Evolutionary conservation across 2,113 vertebrate species (phyloP), one percentile per base, ranked within the genome.

Genomic region (Oenanthe oenanthe): DNA sequence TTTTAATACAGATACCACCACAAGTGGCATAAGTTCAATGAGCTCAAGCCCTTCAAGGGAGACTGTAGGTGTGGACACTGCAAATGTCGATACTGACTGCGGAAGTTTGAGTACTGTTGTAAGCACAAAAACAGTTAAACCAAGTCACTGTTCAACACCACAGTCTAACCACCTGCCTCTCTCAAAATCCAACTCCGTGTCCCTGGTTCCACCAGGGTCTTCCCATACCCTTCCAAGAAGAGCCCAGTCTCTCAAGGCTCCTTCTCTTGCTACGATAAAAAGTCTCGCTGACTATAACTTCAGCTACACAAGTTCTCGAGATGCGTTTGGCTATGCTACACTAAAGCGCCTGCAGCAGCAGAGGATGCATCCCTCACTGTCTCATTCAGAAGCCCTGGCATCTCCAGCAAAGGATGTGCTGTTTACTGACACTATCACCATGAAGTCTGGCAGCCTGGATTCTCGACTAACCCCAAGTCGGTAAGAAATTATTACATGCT

Each of bases 1-100:
- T 97, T 99, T 99, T 95, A 99, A 99, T 97, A 99, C 99, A 61
- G 99, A 99, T 97, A 99, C 99, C 38, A 99, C 99, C 38, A 99
- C 99, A 66, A 99, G 99, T 65, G 99, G 99, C 74, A 99, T 99
- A 97, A 99, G 99, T 96, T 99, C 99, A 48, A 99, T 99, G 99
- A 99, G 99, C 95, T 99, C 99, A 51, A 99, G 99, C 96, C 99
- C 99, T 28, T 99, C 99, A 32, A 97, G 99, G 78, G 99, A 99
- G 97, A 99, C 99, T 4, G 99, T 99, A 60, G 98, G 98, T 87
- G 98, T 98, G 2, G 99, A 99, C 56, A 95, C 98, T 51, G 96
- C 99, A 19, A 98, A 98, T 4, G 97, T 98, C 85, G 99, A 99
- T 89, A 99, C 99, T 19, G 99, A 99, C 98, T 99, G 98, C 1